A percentile compares a stretch with the other conserved stretches of the same genome.
Evolutionary conservation across 2,113 vertebrate genomes (phyloP).

Genomic region (Mandrillus leucophaeus): DNA sequence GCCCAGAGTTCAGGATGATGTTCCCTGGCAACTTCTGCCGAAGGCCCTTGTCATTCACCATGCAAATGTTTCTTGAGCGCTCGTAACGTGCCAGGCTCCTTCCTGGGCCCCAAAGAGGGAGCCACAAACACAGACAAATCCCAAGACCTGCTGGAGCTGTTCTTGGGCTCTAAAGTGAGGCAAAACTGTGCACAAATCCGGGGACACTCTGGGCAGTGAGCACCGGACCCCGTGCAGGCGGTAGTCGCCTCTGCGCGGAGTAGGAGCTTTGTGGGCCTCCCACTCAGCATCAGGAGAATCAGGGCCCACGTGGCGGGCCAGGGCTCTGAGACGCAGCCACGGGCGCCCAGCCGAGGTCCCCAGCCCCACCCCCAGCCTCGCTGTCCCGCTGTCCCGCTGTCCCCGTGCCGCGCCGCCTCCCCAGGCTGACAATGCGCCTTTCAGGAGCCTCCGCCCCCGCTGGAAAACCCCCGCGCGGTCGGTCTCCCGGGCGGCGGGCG

Average conservation of each 20-base stretch:
- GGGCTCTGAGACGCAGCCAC: not conserved
- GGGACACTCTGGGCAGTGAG: not conserved
- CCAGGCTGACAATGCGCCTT: conserved; percentile 77
- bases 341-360: not conserved
- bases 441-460: conserved; percentile 77
- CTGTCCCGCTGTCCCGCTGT: not conserved
- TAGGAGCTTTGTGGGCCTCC: not conserved
- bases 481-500: conserved; percentile 65
- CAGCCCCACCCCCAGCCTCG: not conserved
- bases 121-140: not conserved
- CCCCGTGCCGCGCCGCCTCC: not conserved
- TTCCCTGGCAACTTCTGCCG: not conserved
- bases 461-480: conserved; percentile 82
- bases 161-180: not conserved
- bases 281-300: not conserved
- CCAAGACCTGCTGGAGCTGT: not conserved
- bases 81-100: not conserved
- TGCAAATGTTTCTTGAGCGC: not conserved
- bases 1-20: not conserved
- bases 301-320: fast-evolving
- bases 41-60: not conserved
- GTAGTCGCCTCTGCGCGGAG: not conserved
- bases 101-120: not conserved
- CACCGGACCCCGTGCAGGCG: not conserved
- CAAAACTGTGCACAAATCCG: not conserved